Percentiles rank a stretch among this genome's conserved stretches.
phyloP scores from a whole-genome alignment of 2,797 vertebrate genomes.

The Lacerta agilis region DNA sequence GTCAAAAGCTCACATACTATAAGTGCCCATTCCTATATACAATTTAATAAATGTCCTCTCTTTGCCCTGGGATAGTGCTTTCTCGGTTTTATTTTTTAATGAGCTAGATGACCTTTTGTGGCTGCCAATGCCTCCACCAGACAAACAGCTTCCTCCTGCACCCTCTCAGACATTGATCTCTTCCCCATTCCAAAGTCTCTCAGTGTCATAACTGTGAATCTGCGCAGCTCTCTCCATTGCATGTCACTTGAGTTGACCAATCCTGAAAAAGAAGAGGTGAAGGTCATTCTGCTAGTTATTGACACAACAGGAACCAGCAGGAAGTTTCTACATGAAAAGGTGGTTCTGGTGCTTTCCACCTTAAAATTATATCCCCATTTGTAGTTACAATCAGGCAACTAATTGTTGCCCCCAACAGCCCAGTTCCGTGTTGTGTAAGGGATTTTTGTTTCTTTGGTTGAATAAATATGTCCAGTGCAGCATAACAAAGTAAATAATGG shows the following conservation, averaged over 20 bases:
- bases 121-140: background rate
- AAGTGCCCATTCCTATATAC: background rate
- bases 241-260: background rate
- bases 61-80: background rate
- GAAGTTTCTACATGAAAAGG: background rate
- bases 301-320: background rate
- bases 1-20: too few species aligned
- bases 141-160: background rate
- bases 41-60: background rate
- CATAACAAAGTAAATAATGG: too few species aligned
- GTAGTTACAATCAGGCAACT: too few species aligned
- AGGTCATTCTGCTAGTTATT: background rate
- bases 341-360: background rate
- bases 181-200: background rate
- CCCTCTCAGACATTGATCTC: background rate
- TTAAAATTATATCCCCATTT: background rate
- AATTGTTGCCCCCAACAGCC: too few species aligned
- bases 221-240: conserved; percentile 74
- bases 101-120: background rate
- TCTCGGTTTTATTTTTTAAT: too few species aligned
- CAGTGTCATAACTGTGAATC: conserved; percentile 60
- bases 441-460: too few species aligned
- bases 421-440: too few species aligned
- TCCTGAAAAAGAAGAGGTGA: background rate
- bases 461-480: too few species aligned